Evolutionary conservation across 2,113 vertebrate genomes (phyloP), one percentile per base, ranked within the genome.

Genomic region (Hemicordylus capensis): DNA sequence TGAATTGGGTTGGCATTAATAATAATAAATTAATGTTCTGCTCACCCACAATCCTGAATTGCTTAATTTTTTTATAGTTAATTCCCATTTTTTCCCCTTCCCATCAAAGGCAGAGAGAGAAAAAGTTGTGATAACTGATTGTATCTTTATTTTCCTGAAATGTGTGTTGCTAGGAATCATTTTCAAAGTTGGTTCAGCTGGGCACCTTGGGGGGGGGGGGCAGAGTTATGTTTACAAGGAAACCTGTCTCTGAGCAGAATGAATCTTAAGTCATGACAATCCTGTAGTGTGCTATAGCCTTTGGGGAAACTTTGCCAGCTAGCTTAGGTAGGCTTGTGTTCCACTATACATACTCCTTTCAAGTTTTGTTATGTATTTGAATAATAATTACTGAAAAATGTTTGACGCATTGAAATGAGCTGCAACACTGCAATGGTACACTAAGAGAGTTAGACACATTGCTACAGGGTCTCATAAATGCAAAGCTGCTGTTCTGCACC

Each of bases 1-100:
- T 85, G 63, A 54, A 20, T 37, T 73, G 20, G 63, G 48, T 28
- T 67, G 20, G 28, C 10, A 31, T 46, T 42, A 64, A 26, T 87
- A 64, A 26, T 87, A 80, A 84, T 72, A 69, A 80, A 85, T 54
- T 73, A 69, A 78, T n/a, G 81, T 85, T 86, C 64, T 92, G 42
- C 73, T 88, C 73, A 84, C 54, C 80, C 4, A 75, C 56, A 20
- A 39, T 56, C 86, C 70, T 75, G 81, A 88, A 82, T 81, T 87
- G 72, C 20, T 90, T 87, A 39, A 78, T 88, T 87, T 70, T 20
- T 87, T 74, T n/a, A 69, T 26, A 76, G 28, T 42, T 6, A 46
- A 83, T 2, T 77, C 17, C 22, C 9, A 31, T 37, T 51, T 76
- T 56, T 63, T 48, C 39, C 28, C 46, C 46, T 69, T 56, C 20